These are phyloP conservation scores for Tarsius wallacei DNA, from an alignment of 2,797 vertebrate genomes.

Conservation along the genomic window DNA sequence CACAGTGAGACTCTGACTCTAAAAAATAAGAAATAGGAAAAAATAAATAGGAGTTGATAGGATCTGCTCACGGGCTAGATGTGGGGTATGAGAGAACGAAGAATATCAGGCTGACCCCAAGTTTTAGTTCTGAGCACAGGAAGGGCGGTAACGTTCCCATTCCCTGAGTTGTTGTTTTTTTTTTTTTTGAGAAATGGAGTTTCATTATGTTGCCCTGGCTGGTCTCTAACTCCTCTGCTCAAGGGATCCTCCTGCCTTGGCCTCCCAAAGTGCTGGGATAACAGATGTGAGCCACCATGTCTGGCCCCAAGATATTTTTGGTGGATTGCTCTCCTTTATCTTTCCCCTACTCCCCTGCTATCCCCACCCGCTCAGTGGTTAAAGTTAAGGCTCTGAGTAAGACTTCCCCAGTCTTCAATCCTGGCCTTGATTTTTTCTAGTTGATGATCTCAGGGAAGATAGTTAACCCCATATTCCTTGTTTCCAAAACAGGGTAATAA, in stretches of 20 bases:
- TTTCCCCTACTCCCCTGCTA: too few relatives aligned
- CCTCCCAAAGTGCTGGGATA: too few relatives aligned
- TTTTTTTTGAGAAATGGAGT: too few relatives aligned
- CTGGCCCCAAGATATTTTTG: not conserved
- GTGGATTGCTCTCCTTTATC: rapidly evolving
- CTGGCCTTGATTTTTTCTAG: not conserved
- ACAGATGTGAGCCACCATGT: too few relatives aligned
- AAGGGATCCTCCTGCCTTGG: too few relatives aligned
- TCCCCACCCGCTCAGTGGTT: not conserved
- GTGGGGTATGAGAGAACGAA: too few relatives aligned
- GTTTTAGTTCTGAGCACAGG: not conserved
- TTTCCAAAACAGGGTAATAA: not conserved
- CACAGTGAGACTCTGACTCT: too few relatives aligned
- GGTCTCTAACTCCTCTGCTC: too few relatives aligned
- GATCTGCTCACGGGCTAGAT: not conserved
- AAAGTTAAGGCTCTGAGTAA: not conserved
- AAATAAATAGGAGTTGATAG: not conserved
- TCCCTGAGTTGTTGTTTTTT: not conserved
- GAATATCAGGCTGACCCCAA: not conserved
- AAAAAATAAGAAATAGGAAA: too few relatives aligned
- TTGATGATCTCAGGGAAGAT: not conserved
- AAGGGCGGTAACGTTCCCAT: not conserved
- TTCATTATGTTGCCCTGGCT: too few relatives aligned
- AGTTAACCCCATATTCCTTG: not conserved
- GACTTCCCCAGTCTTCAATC: not conserved